Percentiles rank a stretch among this genome's conserved stretches.
Evolutionary conservation across 2,888 invertebrate species (phyloP).

Genomic region (Spialia ferax): DNA sequence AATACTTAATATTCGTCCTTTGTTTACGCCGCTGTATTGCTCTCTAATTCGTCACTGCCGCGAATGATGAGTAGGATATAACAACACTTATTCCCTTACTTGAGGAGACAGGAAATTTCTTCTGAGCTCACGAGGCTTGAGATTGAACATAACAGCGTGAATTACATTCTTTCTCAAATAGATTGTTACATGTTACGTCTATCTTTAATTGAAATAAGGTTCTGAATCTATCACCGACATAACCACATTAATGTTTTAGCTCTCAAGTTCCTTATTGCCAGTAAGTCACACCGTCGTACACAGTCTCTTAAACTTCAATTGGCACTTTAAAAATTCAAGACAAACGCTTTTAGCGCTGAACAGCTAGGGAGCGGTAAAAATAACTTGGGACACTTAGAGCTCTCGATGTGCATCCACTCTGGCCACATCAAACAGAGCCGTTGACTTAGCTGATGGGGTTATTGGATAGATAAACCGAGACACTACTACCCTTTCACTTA

Average conservation of each 20-base stretch:
- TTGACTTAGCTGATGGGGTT: conserved; percentile 71
- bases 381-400: conserved; percentile 68
- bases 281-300: conserved; percentile 49
- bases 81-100: not conserved
- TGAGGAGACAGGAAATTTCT: not conserved
- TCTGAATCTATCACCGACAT: not conserved
- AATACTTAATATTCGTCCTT: conserved; percentile 70
- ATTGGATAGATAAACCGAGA: conserved; percentile 65
- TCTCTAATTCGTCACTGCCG: conserved; percentile 42
- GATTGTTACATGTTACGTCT: not conserved
- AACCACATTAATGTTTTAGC: conserved; percentile 42
- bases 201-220: conserved; percentile 15
- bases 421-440: conserved; percentile 66
- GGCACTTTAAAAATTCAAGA: conserved; percentile 81
- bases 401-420: conserved; percentile 57
- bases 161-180: not conserved
- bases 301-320: conserved; percentile 69
- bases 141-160: not conserved
- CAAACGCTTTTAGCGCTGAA: conserved; percentile 76
- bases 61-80: conserved; percentile 28
- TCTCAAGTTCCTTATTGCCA: conserved; percentile 39
- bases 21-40: conserved; percentile 54
- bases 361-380: conserved; percentile 68
- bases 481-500: conserved; percentile 45
- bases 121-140: not conserved